Evolutionary conservation across 1,140 invertebrate genomes (phyloP).

Genomic region (Myzus persicae): DNA sequence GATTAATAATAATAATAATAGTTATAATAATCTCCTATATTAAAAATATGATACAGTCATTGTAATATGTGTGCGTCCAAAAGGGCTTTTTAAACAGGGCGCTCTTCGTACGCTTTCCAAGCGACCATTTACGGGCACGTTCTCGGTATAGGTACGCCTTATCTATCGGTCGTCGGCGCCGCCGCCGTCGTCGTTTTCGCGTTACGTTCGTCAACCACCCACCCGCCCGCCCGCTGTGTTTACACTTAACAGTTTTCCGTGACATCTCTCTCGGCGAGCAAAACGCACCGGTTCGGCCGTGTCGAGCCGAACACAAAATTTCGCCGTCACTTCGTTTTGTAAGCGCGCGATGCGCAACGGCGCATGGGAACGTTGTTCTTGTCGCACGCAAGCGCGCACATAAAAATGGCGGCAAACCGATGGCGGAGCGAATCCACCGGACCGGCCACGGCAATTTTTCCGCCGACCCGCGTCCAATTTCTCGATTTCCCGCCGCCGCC

Average conservation of each 20-base stretch:
- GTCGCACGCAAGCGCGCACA: background rate
- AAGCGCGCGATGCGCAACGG: background rate
- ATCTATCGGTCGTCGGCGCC: background rate
- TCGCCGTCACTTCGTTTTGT: background rate
- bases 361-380: background rate
- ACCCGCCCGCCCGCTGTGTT: background rate
- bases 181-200: background rate
- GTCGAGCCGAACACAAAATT: background rate
- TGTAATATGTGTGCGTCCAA: background rate
- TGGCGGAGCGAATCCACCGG: background rate
- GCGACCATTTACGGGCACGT: slow-evolving; percentile 12
- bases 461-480: background rate
- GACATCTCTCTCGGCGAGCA: background rate
- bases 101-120: background rate
- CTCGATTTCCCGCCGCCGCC: background rate
- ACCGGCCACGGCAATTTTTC: background rate
- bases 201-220: background rate
- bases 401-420: slow-evolving; percentile 55
- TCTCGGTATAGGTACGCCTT: background rate
- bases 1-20: background rate
- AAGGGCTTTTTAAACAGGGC: background rate
- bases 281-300: background rate
- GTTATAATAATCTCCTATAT: background rate
- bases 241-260: background rate
- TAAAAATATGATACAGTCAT: background rate